A percentile compares a stretch with the other conserved stretches of the same genome.
These are phyloP conservation scores for Nycticryphes semicollaris DNA, from an alignment of 2,113 vertebrate genomes.

Conservation along the genomic window DNA sequence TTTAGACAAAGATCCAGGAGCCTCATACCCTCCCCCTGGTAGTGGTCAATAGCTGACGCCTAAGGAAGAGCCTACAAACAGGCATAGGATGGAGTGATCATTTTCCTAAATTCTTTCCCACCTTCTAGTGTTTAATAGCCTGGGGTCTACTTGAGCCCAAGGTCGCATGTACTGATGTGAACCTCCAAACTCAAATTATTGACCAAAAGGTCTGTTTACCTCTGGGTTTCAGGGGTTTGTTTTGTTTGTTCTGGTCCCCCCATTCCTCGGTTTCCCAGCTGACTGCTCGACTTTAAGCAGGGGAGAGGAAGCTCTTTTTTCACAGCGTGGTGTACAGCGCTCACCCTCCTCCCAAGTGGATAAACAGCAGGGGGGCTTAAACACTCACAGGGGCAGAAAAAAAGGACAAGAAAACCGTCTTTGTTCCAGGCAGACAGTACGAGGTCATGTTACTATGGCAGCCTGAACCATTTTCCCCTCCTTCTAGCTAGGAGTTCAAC, in stretches of 20 bases:
- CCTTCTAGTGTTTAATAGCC: not conserved
- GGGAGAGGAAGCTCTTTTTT: not conserved
- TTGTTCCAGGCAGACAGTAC: conserved; percentile 74
- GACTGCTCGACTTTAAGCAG: conserved; percentile 5
- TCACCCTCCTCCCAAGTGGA: conserved; percentile 1
- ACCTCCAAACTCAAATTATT: not conserved
- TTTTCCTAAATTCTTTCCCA: not conserved
- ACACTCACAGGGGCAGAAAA: conserved; percentile 64
- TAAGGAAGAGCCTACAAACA: not conserved
- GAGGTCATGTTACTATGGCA: conserved; percentile 80
- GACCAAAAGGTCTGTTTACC: not conserved
- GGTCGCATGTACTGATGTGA: fast-evolving
- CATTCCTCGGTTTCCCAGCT: not conserved
- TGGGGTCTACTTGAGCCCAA: not conserved
- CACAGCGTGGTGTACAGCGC: not conserved
- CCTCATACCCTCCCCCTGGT: not conserved
- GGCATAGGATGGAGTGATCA: fast-evolving
- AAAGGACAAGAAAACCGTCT: conserved; percentile 76
- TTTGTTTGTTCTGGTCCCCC: not conserved
- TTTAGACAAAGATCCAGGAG: not conserved
- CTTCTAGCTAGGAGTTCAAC: conserved; percentile 21
- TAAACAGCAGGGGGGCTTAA: conserved; percentile 39
- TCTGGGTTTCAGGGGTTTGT: not conserved
- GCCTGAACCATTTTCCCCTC: conserved; percentile 75
- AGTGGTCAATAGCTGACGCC: not conserved